Base-by-base conservation (phyloP, 2,888 invertebrate genomes). In the Hesperia comma region DNA sequence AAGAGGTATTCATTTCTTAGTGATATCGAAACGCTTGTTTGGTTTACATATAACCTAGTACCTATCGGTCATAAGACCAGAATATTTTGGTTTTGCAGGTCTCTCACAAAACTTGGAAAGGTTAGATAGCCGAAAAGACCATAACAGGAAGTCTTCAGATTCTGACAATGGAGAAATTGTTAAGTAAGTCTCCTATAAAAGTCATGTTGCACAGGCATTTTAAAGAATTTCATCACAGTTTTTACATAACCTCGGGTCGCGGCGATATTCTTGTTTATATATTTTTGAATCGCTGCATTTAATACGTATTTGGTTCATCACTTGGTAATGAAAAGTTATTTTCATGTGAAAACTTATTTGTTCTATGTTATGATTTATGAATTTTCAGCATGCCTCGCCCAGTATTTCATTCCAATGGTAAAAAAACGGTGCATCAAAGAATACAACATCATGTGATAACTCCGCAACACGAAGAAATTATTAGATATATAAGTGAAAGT, bases 401-500 rank as follows among this genome's bases (percentile, higher is more conserved):
- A 75, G 95, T 96, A 76, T 97, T 97, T 87, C 95, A 97, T 86
- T 95, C 94, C 85, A 94, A 94, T 86, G 94, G 94, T 71, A 94
- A 94, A 85, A 94, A 94, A 79, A 80, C 95, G 93, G 88, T 93
- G 85, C 91, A 93, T 86, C 93, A 90, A 81, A 87, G 93, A 93
- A 88, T 94, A 94, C 80, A 94, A 83, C 87, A 94, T 84, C 86
- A 94, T 93, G 92, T 85, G 82, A 94, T 87, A 87, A 94, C 86
- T 86, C 97, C 97, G 66, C 96, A 97, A 79, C 97, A 98, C 82
- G 97, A 97, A 82, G 97, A 97, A 92, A 95, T 97, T 74, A 96
- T 97, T 80, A 95, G 95, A 92, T 98, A 95, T 88, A 95, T 98
- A 79, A 95, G 96, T 86, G 97, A 97, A 87, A 97, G 97, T 97